Evolutionary conservation across 2,888 invertebrate genomes (phyloP).

Genomic region (Galerucella pusilla): DNA sequence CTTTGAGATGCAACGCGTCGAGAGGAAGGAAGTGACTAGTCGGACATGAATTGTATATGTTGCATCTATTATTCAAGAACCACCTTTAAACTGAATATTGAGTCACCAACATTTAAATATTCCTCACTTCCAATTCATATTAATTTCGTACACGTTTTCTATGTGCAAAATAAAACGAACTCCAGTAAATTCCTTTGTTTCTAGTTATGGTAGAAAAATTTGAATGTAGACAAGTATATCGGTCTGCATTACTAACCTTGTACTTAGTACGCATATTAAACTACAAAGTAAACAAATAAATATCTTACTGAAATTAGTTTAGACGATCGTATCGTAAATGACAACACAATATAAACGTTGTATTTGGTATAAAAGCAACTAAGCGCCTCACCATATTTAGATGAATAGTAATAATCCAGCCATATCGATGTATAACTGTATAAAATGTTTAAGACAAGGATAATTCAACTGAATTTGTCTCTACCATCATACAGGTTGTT

Average conservation of each 20-base stretch:
- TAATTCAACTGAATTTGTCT: not conserved
- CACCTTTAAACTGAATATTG: not conserved
- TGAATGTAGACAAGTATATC: not conserved
- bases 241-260: conserved; percentile 13
- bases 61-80: conserved; percentile 26
- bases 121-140: too few species aligned
- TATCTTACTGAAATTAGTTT: conserved; percentile 1
- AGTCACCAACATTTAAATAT: not conserved
- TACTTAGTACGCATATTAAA: conserved; percentile 8
- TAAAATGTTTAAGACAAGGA: not conserved
- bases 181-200: not conserved
- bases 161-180: too few species aligned
- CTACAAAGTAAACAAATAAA: conserved; percentile 8
- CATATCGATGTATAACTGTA: conserved; percentile 7
- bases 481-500: not conserved
- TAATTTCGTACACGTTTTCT: too few species aligned
- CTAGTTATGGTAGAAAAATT: conserved; percentile 5
- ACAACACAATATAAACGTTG: conserved; percentile 6
- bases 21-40: conserved; percentile 31
- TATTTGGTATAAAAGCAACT: not conserved
- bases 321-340: not conserved
- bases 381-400: conserved; percentile 11
- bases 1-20: conserved; percentile 6
- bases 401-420: not conserved
- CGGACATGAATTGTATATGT: conserved; percentile 29